A percentile compares a stretch with the other conserved stretches of the same genome.
These are phyloP conservation scores for Loris lydekkerianus DNA, from an alignment of 2,797 vertebrate species.

Conservation along the genomic window DNA sequence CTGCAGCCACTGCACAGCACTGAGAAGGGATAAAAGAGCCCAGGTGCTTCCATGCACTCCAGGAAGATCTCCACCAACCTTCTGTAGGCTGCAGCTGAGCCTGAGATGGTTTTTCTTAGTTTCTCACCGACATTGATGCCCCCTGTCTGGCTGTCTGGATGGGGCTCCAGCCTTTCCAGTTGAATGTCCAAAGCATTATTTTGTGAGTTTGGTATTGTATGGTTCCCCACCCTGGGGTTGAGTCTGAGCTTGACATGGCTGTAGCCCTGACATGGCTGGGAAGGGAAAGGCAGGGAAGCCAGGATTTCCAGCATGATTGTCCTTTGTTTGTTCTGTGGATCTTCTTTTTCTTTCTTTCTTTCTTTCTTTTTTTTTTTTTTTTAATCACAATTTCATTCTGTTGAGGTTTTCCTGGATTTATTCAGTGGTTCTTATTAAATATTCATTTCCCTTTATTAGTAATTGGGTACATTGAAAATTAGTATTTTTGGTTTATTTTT, in stretches of 20 bases:
- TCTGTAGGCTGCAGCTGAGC: not conserved
- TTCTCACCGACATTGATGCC: not conserved
- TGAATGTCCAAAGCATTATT: too few relatives aligned
- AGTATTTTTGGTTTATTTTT: not conserved
- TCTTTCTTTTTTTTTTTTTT: not conserved
- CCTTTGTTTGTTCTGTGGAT: not conserved
- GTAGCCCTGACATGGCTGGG: not conserved
- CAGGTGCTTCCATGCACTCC: too few relatives aligned
- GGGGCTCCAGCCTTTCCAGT: too few relatives aligned
- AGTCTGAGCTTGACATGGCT: not conserved
- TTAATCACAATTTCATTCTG: not conserved
- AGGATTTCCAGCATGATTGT: not conserved
- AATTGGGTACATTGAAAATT: not conserved
- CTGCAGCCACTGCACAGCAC: too few relatives aligned
- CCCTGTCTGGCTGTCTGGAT: not conserved
- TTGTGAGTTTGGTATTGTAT: too few relatives aligned
- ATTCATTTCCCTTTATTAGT: not conserved
- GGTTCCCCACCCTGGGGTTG: too few relatives aligned
- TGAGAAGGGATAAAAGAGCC: too few relatives aligned
- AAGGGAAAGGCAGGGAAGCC: not conserved
- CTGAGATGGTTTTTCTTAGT: not conserved
- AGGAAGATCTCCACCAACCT: too few relatives aligned
- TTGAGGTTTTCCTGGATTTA: not conserved
- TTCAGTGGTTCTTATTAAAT: not conserved
- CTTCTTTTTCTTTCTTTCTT: not conserved